Conservation (phyloP, 1,140 invertebrate genomes). For the Sipha flava region DNA sequence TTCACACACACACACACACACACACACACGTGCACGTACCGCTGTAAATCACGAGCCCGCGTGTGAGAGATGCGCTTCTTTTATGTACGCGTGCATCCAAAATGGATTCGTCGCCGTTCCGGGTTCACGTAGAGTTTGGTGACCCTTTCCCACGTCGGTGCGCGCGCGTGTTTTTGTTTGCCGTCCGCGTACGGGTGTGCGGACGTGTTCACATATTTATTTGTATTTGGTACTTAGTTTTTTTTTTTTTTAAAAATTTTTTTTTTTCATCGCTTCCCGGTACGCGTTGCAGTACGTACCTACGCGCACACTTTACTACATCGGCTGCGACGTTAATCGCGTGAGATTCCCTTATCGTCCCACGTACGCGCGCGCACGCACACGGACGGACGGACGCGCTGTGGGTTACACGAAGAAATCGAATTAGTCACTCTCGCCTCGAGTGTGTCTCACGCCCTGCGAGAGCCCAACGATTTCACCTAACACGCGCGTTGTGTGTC, state of each 20-base stretch:
- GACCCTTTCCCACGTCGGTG: conserved; percentile 19
- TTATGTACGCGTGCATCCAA: not conserved
- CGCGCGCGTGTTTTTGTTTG: not conserved
- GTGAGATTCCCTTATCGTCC: conserved; percentile 10
- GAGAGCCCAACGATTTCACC: conserved; percentile 22
- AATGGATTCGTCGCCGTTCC: conserved; percentile 24
- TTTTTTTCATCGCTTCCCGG: not conserved
- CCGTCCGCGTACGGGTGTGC: not conserved
- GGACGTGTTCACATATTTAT: not conserved
- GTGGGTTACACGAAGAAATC: not conserved
- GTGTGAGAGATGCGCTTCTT: not conserved
- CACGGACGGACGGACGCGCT: not conserved
- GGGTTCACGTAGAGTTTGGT: conserved; percentile 31
- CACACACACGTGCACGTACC: not conserved
- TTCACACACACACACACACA: not conserved
- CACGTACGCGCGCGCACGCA: not conserved
- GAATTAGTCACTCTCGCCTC: conserved; percentile 19
- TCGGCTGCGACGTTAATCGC: not conserved
- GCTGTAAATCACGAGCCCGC: not conserved
- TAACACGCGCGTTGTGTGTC: conserved; percentile 18
- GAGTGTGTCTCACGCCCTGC: conserved; percentile 23
- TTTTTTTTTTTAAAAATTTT: conserved; percentile 15
- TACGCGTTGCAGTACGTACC: too few species aligned
- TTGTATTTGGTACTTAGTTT: too few species aligned
- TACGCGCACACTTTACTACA: not conserved